Conservation (phyloP, 2,113 vertebrate species). For the Hippocampus abdominalis region DNA sequence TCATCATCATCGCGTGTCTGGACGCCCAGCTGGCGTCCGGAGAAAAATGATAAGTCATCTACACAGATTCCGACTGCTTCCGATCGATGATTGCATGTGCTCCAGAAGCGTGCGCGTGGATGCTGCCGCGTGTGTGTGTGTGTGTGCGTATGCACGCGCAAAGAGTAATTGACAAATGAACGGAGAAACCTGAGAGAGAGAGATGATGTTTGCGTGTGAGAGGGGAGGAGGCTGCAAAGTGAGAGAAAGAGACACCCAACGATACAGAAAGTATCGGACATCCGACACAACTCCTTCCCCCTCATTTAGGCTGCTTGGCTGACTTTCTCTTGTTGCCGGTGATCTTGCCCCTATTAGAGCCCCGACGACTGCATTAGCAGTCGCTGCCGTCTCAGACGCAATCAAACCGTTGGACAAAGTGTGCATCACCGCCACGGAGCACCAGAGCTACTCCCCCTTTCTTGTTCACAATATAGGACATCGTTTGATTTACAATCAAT, state of each 20-base stretch:
- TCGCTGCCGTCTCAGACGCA: slow-evolving; percentile 67
- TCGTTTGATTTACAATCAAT: slow-evolving; percentile 19
- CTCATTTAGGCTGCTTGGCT: slow-evolving; percentile 68
- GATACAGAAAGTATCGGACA: slow-evolving; percentile 65
- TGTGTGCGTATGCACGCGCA: not conserved
- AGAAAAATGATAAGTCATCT: slow-evolving; percentile 65
- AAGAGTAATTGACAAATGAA: slow-evolving; percentile 59
- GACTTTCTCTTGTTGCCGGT: slow-evolving; percentile 71
- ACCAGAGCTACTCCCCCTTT: slow-evolving; percentile 62
- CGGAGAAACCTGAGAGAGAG: slow-evolving; percentile 55
- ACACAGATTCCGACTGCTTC: slow-evolving; percentile 60
- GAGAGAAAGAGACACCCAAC: slow-evolving; percentile 38
- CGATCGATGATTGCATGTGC: slow-evolving; percentile 70
- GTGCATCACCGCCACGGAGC: slow-evolving; percentile 40
- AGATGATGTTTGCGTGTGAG: slow-evolving; percentile 23
- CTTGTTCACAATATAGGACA: slow-evolving; percentile 61
- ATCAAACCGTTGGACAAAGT: slow-evolving; percentile 70
- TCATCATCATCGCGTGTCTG: slow-evolving; percentile 36
- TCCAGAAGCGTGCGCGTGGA: slow-evolving; percentile 43
- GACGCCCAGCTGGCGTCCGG: slow-evolving; percentile 37
- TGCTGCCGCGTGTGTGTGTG: not conserved
- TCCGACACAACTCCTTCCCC: slow-evolving; percentile 58
- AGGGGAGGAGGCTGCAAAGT: not conserved
- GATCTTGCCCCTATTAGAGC: slow-evolving; percentile 45
- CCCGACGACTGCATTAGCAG: slow-evolving; percentile 56